Evolutionary conservation across 2,797 vertebrate genomes (phyloP).

Genomic region (Aldrovandia affinis): DNA sequence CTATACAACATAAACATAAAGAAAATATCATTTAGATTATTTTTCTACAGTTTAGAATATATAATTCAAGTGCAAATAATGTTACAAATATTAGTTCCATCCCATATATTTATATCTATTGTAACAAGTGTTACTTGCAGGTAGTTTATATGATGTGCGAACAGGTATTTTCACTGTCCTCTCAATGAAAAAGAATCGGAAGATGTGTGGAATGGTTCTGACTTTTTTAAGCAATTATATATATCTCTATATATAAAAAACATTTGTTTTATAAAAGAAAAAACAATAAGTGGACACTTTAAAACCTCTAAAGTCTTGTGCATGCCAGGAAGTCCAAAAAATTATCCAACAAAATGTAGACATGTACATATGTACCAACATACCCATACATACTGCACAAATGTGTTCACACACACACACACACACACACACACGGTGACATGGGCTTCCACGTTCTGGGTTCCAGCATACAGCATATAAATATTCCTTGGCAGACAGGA

Average conservation of each 20-base stretch:
- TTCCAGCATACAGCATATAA: slow-evolving; percentile 62
- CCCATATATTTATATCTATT: slow-evolving; percentile 77
- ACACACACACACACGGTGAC: slow-evolving; percentile 49
- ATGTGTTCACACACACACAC: slow-evolving; percentile 39
- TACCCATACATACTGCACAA: slow-evolving; percentile 36
- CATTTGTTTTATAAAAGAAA: slow-evolving; percentile 42
- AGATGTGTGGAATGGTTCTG: slow-evolving; percentile 42
- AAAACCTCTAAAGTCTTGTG: slow-evolving; percentile 51
- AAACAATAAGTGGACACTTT: slow-evolving; percentile 64
- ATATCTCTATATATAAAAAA: slow-evolving; percentile 4
- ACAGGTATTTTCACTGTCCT: slow-evolving; percentile 48
- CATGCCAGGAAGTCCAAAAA: slow-evolving; percentile 53
- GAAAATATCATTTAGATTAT: slow-evolving; percentile 60
- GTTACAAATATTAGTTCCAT: slow-evolving; percentile 83
- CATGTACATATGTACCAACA: slow-evolving; percentile 49
- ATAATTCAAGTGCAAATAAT: slow-evolving; percentile 87
- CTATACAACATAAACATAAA: slow-evolving; percentile 68
- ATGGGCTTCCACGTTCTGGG: slow-evolving; percentile 22
- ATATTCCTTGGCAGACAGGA: slow-evolving; percentile 66
- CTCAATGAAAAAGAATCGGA: slow-evolving; percentile 39
- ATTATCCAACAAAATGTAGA: slow-evolving; percentile 44
- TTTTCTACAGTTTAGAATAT: slow-evolving; percentile 73
- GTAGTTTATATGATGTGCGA: slow-evolving; percentile 67
- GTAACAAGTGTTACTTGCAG: slow-evolving; percentile 79
- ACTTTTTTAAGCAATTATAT: slow-evolving; percentile 16